Evolutionary conservation across 2,113 vertebrate species (phyloP), one percentile per base, ranked within the genome.

Genomic region (Myrmecobius fasciatus): DNA sequence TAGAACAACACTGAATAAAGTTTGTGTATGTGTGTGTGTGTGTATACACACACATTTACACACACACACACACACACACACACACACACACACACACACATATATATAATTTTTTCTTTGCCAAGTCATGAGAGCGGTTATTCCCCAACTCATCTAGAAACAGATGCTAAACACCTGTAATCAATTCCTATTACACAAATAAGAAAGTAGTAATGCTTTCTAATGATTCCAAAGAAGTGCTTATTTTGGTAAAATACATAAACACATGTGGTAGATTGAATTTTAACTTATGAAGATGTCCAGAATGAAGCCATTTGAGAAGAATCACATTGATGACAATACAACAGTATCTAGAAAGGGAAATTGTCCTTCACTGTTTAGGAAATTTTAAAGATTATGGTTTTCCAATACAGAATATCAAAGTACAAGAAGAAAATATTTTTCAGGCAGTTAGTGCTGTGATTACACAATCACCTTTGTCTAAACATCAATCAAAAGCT

Each of bases 211-310:
- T 8, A 56, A 89, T 0, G 0, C 48, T 56, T 95, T 60, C 43
- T 47, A 94, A 93, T 10, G 43, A 93, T 54, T 22, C 89, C 53
- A 24, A 89, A 28, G 51, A 53, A 83, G 49, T 12, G 6, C 83
- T 92, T 94, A n/a, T 60, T 94, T 95, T 67, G 60, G 56, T 60
- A 60, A 60, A 60, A 60, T 60, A 31, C 17, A 67, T 67, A 67
- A 67, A 67, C 60, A 67, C 31, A 67, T 67, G 36, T 67, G 60
- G 12, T 36, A 67, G 12, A 36, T 49, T 56, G 31, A 17, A 22
- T 17, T 91, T 12, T 48, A 83, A 83, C 56, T 56, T 52, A 53
- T n/a, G 36, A 90, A 89, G 47, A 22, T 7, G 25, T 91, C 36
- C 11, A 49, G 36, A n/a, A 75, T 20, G 67, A 75, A 36, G 12